Conservation (phyloP, 2,113 vertebrate species). For the Symphodus melops region DNA sequence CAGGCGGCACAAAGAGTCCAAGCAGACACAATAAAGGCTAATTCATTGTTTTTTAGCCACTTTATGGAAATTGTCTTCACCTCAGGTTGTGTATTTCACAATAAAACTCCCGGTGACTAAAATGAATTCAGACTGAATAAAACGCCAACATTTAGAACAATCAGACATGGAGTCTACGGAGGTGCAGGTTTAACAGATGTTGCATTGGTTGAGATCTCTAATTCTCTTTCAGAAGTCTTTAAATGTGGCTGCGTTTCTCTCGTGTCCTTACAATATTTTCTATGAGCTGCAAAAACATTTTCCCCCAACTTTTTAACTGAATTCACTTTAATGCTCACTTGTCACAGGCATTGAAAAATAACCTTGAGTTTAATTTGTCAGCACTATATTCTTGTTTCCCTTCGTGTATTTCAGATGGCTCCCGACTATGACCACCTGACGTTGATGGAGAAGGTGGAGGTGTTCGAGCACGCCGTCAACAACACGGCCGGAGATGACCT, state of each 20-base stretch:
- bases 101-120: not conserved
- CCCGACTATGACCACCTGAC: slow-evolving; percentile 99
- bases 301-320: not conserved
- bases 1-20: not conserved
- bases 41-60: not conserved
- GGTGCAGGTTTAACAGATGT: too few species aligned
- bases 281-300: not conserved
- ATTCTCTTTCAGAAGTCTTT: not conserved
- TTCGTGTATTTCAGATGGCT: slow-evolving; percentile 88
- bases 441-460: slow-evolving; percentile 99
- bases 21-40: not conserved
- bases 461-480: slow-evolving; percentile 98
- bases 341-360: not conserved
- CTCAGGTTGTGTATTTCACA: not conserved
- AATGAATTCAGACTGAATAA: not conserved
- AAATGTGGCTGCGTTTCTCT: not conserved
- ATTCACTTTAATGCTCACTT: not conserved
- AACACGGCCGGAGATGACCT: slow-evolving; percentile 98
- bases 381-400: not conserved
- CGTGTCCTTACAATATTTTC: not conserved
- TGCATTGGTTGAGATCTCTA: not conserved
- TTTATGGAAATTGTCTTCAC: not conserved
- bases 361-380: not conserved
- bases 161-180: too few species aligned
- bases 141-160: too few species aligned